phyloP scores from a whole-genome alignment of 2,797 vertebrate genomes.

The Pristis pectinata region DNA sequence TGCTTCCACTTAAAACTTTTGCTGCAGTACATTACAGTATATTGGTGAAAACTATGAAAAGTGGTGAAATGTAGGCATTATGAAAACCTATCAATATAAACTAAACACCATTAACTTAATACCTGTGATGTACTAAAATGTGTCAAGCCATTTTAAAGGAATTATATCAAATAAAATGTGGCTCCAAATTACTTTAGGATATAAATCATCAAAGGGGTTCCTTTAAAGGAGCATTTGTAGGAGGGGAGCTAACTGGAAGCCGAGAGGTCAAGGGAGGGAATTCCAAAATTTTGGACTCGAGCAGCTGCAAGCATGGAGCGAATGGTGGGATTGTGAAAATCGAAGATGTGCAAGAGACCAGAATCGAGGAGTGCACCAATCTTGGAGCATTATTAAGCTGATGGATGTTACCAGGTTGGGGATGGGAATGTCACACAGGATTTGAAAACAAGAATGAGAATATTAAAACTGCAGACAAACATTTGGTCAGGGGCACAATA shows the following conservation, averaged over 20 bases:
- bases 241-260: neutral
- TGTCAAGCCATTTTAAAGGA: neutral
- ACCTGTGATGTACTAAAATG: neutral
- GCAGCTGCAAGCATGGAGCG: neutral
- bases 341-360: neutral
- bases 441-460: neutral
- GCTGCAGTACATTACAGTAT: neutral
- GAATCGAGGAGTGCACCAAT: neutral
- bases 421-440: neutral
- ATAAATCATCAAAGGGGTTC: too few species aligned
- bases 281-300: neutral
- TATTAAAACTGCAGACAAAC: neutral
- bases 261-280: neutral
- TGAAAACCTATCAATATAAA: neutral
- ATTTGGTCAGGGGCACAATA: too few species aligned
- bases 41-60: neutral
- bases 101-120: neutral
- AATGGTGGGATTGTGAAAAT: neutral
- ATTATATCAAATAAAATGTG: neutral
- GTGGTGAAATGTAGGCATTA: neutral
- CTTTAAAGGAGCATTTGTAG: neutral
- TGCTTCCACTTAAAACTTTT: neutral
- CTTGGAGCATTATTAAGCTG: neutral
- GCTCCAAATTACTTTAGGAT: neutral
- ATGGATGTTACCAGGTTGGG: neutral